phyloP scores from a whole-genome alignment of 1,140 invertebrate genomes.

The Diorhabda sublineata region DNA sequence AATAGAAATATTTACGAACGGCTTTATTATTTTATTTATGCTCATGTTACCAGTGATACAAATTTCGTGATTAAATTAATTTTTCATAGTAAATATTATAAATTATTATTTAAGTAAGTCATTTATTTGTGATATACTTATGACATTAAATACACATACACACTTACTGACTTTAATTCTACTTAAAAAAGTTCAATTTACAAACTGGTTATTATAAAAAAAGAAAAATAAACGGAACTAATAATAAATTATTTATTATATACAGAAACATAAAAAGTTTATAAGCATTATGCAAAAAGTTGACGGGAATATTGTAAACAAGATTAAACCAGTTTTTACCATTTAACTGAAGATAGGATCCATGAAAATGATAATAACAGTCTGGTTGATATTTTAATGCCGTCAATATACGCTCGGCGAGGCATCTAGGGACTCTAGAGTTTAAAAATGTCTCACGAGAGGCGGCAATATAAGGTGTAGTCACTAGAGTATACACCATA shows the following conservation, averaged over 20 bases:
- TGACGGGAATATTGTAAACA: no score
- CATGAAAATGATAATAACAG: no score
- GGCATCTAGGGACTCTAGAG: no score
- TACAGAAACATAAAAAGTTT: neutral
- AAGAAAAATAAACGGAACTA: neutral
- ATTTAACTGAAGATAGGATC: no score
- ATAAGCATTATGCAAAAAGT: neutral
- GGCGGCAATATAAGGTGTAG: no score
- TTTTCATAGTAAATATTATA: conserved; percentile 5
- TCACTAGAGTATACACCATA: no score
- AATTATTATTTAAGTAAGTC: conserved; percentile 6
- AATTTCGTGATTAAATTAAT: conserved; percentile 18
- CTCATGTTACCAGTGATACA: conserved; percentile 22
- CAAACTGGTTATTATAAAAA: neutral
- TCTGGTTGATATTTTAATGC: no score
- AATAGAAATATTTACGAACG: conserved; percentile 9
- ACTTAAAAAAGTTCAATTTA: neutral
- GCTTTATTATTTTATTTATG: conserved; percentile 14
- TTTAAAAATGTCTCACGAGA: no score
- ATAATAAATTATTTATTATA: neutral
- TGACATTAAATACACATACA: conserved; percentile 15
- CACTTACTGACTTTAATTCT: neutral
- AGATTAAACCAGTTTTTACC: no score
- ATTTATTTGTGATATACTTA: conserved; percentile 14
- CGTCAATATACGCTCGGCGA: no score